Evolutionary conservation across 2,888 invertebrate species (phyloP), one percentile per base, ranked within the genome.

Genomic region (Drosophila conformis): DNA sequence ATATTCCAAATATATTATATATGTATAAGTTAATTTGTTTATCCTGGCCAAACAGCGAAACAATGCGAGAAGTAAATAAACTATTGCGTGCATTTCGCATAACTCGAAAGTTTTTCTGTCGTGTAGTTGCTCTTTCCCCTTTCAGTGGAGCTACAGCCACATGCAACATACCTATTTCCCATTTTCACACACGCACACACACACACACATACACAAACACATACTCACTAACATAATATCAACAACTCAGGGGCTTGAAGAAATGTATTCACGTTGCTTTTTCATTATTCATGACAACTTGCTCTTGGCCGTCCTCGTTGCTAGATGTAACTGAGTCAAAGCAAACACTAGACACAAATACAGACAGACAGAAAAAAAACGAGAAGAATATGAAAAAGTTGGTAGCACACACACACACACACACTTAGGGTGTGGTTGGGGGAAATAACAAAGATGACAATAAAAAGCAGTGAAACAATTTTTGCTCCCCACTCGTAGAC

Each of bases 401-500:
- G 68, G 63, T 68, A 49, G 36, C 58, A 65, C 4, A 27, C 27
- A 27, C 27, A 25, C 25, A n/a, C n/a, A 13, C 42, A 57, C 40
- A 58, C 69, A n/a, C 52, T 31, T 31, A 10, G 31, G 3, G 0
- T 40, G 53, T 52, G 27, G 51, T 13, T 15, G 42, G 46, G 53
- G 49, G 58, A 77, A 79, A 85, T 84, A 85, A 89, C 85, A 89
- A 85, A 89, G 83, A 86, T 87, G 87, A 86, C 89, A 86, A 89
- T 89, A 89, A 86, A 86, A 89, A 87, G 85, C 89, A 86, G 87
- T 87, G 85, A 86, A 86, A 86, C 86, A 89, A 86, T 89, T 86
- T 87, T 35, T 27, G 58, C 57, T 29, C 69, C 74, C 79, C 71
- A 54, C 56, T 38, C 56, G 46, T 27, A 53, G 61, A 40, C 40